Conservation (phyloP, 1,140 invertebrate species). For the Calliphora vicina region DNA sequence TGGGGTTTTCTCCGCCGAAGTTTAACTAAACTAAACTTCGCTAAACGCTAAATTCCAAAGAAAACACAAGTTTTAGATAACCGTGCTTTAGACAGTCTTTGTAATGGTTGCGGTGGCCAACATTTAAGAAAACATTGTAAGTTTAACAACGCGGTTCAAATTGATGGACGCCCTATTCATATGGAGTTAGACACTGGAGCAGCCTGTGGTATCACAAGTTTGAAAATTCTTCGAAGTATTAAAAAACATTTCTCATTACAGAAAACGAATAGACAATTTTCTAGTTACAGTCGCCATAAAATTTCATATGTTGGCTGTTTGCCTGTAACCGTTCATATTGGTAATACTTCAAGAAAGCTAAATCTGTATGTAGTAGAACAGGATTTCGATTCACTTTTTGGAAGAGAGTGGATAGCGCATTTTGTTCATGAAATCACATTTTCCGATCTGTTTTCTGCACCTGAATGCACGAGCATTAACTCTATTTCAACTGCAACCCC, state of each 20-base stretch:
- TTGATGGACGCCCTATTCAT: neutral
- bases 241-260: slow-evolving; percentile 38
- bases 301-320: neutral
- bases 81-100: too few species aligned
- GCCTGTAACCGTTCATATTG: neutral
- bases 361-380: neutral
- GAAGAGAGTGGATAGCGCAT: neutral
- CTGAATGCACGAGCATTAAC: too few species aligned
- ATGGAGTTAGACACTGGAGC: neutral
- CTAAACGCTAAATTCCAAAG: too few species aligned
- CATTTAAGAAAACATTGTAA: neutral
- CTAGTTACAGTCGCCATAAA: neutral
- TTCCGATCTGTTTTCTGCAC: too few species aligned
- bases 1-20: neutral
- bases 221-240: neutral
- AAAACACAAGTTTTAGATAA: too few species aligned
- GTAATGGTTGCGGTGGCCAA: neutral
- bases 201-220: neutral
- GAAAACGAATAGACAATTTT: neutral
- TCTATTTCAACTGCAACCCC: too few species aligned
- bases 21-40: neutral
- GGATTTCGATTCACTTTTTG: neutral
- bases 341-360: neutral
- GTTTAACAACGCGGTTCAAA: neutral
- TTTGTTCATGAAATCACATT: too few species aligned